Conservation (phyloP, 2,888 invertebrate species). For the Galeruca laticollis region DNA sequence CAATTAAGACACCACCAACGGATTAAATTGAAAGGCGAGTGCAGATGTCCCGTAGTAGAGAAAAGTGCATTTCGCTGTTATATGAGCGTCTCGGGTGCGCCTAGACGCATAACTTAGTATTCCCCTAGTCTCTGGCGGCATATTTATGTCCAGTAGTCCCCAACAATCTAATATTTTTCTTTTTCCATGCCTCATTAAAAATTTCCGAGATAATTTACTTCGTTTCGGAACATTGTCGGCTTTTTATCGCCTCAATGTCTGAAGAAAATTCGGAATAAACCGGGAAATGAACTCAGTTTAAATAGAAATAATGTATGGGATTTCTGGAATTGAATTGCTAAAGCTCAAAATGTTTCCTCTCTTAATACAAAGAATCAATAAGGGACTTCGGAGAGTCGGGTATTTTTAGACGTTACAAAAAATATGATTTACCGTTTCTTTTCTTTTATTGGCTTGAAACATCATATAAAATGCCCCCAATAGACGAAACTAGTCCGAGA, state of each 20-base stretch:
- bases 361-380: constrained; percentile 24
- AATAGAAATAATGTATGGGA: constrained; percentile 34
- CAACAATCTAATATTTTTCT: constrained; percentile 58
- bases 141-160: constrained; percentile 60
- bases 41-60: constrained; percentile 3
- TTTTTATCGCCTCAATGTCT: constrained; percentile 33
- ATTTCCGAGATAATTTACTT: constrained; percentile 46
- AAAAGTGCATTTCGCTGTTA: constrained; percentile 52
- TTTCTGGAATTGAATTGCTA: constrained; percentile 33
- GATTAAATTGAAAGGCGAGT: not conserved
- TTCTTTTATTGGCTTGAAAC: not conserved
- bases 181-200: constrained; percentile 58
- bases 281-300: constrained; percentile 34
- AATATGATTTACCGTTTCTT: not conserved
- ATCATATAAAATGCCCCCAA: not conserved
- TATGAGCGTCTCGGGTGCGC: constrained; percentile 57
- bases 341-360: constrained; percentile 30
- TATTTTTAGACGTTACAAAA: constrained; percentile 4
- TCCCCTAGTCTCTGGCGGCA: constrained; percentile 56
- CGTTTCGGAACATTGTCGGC: constrained; percentile 33
- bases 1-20: not conserved
- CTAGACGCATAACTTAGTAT: constrained; percentile 60
- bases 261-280: constrained; percentile 33
- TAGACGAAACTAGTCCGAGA: not conserved
- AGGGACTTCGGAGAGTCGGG: not conserved